Evolutionary conservation across 2,888 invertebrate species (phyloP).

Genomic region (Griposia aprilina): DNA sequence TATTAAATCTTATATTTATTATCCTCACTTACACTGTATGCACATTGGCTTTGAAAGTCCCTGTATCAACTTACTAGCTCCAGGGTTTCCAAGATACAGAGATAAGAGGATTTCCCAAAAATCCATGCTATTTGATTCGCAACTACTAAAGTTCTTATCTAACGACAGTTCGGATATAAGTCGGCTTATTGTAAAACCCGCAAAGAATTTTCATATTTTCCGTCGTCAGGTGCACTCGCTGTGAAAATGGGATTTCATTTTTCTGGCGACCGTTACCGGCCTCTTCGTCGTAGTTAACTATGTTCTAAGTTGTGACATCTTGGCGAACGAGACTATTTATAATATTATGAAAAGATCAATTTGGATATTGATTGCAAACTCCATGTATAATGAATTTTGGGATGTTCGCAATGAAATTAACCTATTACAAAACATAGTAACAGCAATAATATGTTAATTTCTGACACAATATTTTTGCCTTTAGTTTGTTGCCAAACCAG

Average conservation of each 20-base stretch:
- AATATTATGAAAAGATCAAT: conserved; percentile 41
- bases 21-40: conserved; percentile 41
- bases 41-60: conserved; percentile 44
- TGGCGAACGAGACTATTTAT: conserved; percentile 15
- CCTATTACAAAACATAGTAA: conserved; percentile 11
- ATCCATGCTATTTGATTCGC: conserved; percentile 72
- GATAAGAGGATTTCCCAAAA: conserved; percentile 71
- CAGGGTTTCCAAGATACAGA: conserved; percentile 57
- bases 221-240: conserved; percentile 75
- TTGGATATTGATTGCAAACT: conserved; percentile 14
- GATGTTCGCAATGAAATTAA: conserved; percentile 8
- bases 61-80: conserved; percentile 36
- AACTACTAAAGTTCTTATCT: conserved; percentile 76
- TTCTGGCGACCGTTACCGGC: conserved; percentile 66
- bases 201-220: conserved; percentile 78
- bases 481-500: conserved; percentile 44
- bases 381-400: conserved; percentile 10
- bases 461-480: conserved; percentile 19
- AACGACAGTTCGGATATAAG: conserved; percentile 76
- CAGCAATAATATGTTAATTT: conserved; percentile 27
- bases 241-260: conserved; percentile 79
- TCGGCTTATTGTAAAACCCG: conserved; percentile 81
- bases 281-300: conserved; percentile 56
- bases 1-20: conserved; percentile 37
- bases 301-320: conserved; percentile 57